These are phyloP conservation scores for Microtus oregoni DNA, from an alignment of 2,113 vertebrate genomes.

Conservation along the genomic window DNA sequence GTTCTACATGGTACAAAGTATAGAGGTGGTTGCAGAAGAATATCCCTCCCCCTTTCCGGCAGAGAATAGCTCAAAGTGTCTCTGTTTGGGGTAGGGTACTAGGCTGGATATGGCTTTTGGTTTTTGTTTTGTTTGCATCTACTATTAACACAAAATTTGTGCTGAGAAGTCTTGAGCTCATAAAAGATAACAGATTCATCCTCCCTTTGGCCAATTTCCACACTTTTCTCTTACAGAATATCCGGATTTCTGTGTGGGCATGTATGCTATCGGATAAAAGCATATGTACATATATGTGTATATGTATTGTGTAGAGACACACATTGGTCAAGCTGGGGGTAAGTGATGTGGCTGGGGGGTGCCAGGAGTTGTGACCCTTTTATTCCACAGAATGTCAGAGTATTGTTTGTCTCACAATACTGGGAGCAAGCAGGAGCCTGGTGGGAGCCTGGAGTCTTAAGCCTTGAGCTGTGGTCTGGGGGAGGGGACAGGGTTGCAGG, in stretches of 20 bases:
- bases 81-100: constrained; percentile 5
- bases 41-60: constrained; percentile 28
- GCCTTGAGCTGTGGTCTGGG: constrained; percentile 71
- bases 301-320: not conserved
- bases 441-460: constrained; percentile 81
- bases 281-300: not conserved
- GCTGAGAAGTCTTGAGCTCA: constrained; percentile 22
- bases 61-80: constrained; percentile 34
- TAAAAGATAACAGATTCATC: constrained; percentile 21
- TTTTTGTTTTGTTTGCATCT: constrained; percentile 15
- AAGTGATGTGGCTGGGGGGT: constrained; percentile 21
- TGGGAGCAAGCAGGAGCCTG: constrained; percentile 75
- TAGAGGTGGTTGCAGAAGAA: constrained; percentile 53
- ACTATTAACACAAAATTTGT: constrained; percentile 54
- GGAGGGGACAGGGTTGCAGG: constrained; percentile 84
- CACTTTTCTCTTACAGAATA: constrained; percentile 40
- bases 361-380: constrained; percentile 61
- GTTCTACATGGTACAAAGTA: constrained; percentile 74
- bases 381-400: constrained; percentile 70
- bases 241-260: constrained; percentile 40
- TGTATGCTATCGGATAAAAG: constrained; percentile 21
- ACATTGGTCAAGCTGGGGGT: constrained; percentile 38
- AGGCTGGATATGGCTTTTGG: not conserved
- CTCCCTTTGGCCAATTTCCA: constrained; percentile 42
- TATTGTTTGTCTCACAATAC: constrained; percentile 80